A percentile compares a stretch with the other conserved stretches of the same genome.
These are phyloP conservation scores for Pyrocephalus nanus DNA, from an alignment of 2,797 vertebrate genomes.

Conservation along the genomic window DNA sequence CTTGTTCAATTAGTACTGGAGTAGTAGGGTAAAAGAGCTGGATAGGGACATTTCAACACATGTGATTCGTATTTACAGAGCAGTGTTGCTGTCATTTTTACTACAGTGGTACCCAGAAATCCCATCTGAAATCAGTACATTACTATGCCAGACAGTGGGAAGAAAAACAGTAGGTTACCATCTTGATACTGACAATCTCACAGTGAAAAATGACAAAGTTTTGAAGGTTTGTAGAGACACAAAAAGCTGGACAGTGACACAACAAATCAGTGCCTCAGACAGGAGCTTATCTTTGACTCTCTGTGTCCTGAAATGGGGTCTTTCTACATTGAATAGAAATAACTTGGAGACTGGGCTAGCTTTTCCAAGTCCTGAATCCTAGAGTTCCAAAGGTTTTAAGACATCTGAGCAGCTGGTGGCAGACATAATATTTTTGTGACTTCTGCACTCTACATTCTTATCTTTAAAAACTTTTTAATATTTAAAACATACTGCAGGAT, in stretches of 20 bases:
- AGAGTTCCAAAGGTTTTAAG: not conserved
- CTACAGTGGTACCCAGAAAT: not conserved
- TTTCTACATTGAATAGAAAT: not conserved
- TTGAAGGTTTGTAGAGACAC: not conserved
- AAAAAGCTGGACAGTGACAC: not conserved
- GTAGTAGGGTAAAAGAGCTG: not conserved
- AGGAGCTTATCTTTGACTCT: not conserved
- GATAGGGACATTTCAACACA: not conserved
- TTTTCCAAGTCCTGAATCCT: not conserved
- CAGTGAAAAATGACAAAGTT: not conserved
- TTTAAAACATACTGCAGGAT: not conserved
- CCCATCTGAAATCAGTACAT: not conserved
- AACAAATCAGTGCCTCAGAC: not conserved
- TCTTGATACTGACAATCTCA: not conserved
- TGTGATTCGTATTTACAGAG: not conserved
- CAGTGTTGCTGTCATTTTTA: not conserved
- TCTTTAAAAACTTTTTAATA: not conserved
- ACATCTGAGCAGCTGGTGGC: not conserved
- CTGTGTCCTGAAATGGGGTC: not conserved
- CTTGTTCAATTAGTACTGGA: not conserved
- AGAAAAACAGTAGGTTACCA: not conserved
- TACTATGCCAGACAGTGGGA: not conserved
- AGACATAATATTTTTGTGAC: not conserved
- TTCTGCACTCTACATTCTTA: not conserved
- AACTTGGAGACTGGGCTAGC: not conserved